These are phyloP conservation scores for Bombycilla garrulus DNA, from an alignment of 2,113 vertebrate species.

Conservation along the genomic window DNA sequence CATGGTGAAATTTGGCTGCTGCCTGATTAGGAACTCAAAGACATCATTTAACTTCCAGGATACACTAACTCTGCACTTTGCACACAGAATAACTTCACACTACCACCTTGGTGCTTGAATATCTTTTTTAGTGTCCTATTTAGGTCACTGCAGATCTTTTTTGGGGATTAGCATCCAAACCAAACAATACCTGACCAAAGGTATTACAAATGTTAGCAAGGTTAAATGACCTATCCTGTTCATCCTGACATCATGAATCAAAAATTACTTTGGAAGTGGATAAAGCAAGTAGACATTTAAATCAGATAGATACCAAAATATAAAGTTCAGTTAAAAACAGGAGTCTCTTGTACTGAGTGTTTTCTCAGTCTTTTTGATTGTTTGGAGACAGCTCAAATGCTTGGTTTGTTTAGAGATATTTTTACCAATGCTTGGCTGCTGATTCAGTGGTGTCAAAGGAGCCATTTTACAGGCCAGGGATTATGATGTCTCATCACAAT, in stretches of 20 bases:
- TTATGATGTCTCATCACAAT: not conserved
- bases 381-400: not conserved
- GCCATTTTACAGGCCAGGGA: not conserved
- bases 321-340: not conserved
- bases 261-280: not conserved
- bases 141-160: not conserved
- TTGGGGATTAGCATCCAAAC: not conserved
- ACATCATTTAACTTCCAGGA: not conserved
- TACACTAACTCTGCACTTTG: not conserved
- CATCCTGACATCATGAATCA: not conserved
- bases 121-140: not conserved
- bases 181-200: not conserved
- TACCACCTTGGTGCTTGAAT: not conserved
- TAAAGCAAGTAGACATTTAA: not conserved
- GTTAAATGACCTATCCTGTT: not conserved
- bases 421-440: not conserved
- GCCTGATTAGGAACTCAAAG: not conserved
- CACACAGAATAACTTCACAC: not conserved
- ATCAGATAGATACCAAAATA: not conserved
- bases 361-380: not conserved
- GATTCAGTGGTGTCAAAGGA: not conserved
- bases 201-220: rapidly evolving
- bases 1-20: not conserved
- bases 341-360: not conserved
- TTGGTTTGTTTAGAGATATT: not conserved